A percentile compares a stretch with the other conserved stretches of the same genome.
Evolutionary conservation across 2,888 invertebrate species (phyloP).

Genomic region (Sinohyriopsis cumingii): DNA sequence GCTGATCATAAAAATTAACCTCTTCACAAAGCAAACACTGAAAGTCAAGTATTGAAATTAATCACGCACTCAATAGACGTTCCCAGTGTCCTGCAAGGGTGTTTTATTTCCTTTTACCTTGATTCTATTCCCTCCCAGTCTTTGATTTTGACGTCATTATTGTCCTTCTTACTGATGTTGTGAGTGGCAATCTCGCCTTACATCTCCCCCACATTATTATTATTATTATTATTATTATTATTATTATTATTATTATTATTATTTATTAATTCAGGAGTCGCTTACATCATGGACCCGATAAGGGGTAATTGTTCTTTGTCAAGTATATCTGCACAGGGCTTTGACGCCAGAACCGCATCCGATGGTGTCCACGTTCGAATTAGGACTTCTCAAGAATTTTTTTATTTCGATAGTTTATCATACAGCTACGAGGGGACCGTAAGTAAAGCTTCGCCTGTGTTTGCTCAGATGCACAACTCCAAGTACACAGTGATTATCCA

Average conservation of each 20-base stretch:
- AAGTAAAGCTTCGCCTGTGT: constrained; percentile 7
- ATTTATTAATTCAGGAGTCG: constrained; percentile 39
- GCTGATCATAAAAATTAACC: too few relatives aligned
- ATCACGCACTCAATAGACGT: too few relatives aligned
- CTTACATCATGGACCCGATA: constrained; percentile 43
- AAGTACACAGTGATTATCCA: neutral
- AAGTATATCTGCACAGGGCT: constrained; percentile 30
- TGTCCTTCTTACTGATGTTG: too few relatives aligned
- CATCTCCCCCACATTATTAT: too few relatives aligned
- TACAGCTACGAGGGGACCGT: constrained; percentile 52
- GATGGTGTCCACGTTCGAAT: constrained; percentile 40
- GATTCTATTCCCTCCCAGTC: too few relatives aligned
- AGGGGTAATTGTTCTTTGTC: constrained; percentile 43
- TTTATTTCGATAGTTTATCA: constrained; percentile 42
- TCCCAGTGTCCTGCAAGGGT: too few relatives aligned
- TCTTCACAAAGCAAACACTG: too few relatives aligned
- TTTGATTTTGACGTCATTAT: too few relatives aligned
- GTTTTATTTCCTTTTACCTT: too few relatives aligned
- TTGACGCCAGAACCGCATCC: constrained; percentile 36
- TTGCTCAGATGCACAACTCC: neutral
- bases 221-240: too few relatives aligned
- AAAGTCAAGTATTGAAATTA: too few relatives aligned
- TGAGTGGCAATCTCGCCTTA: too few relatives aligned
- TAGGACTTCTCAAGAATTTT: constrained; percentile 46
- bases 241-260: neutral